Conservation (phyloP, 2,888 invertebrate species). For the Galerucella nymphaeae region DNA sequence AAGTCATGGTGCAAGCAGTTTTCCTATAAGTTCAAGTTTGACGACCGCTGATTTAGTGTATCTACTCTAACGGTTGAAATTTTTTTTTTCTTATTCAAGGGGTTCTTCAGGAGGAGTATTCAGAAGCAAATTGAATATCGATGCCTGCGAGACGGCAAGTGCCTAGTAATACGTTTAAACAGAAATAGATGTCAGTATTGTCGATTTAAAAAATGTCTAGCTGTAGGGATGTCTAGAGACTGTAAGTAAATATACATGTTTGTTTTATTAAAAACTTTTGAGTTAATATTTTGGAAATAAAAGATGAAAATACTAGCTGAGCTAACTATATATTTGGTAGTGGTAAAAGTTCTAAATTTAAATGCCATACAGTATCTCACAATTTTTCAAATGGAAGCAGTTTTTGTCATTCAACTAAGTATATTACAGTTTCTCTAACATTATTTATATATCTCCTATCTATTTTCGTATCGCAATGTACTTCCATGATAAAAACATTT, state of each 20-base stretch:
- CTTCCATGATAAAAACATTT: no score
- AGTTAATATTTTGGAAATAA: not conserved
- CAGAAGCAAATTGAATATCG: slow-evolving; percentile 97
- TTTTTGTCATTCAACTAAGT: no score
- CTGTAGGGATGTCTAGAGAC: slow-evolving; percentile 96
- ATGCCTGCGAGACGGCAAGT: slow-evolving; percentile 93
- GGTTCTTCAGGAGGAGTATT: slow-evolving; percentile 94
- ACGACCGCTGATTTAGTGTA: not conserved
- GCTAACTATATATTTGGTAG: not conserved
- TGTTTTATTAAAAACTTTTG: not conserved
- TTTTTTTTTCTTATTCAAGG: slow-evolving; percentile 70
- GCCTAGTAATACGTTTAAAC: slow-evolving; percentile 91
- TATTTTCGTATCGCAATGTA: no score
- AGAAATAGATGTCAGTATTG: slow-evolving; percentile 96
- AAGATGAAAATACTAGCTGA: not conserved
- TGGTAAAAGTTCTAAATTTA: not conserved
- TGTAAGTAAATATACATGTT: slow-evolving; percentile 76
- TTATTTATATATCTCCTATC: no score
- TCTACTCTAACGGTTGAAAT: not conserved
- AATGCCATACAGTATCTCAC: not conserved
- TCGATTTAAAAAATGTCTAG: slow-evolving; percentile 95
- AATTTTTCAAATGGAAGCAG: no score
- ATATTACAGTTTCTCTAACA: no score
- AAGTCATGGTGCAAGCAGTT: no score
- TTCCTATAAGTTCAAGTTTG: no score